Percentiles rank a stretch among this genome's conserved stretches.
These are phyloP conservation scores for Cyprinodon variegatus DNA, from an alignment of 2,113 vertebrate genomes.

Conservation along the genomic window DNA sequence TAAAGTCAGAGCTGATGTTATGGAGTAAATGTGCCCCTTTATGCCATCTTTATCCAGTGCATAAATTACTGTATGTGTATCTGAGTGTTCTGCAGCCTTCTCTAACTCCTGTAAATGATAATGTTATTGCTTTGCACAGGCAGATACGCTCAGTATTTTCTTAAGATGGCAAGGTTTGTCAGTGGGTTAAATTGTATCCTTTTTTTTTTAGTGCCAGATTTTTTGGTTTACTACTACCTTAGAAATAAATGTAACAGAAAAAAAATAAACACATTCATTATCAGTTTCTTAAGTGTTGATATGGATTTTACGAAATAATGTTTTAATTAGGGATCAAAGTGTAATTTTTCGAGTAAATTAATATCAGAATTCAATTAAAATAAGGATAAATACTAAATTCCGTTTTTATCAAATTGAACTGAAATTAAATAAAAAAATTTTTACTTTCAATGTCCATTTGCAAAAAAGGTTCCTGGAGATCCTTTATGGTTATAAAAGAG, in stretches of 20 bases:
- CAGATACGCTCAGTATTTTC: slow-evolving; percentile 12
- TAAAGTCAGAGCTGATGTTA: slow-evolving; percentile 52
- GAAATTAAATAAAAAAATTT: not conserved
- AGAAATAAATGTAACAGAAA: not conserved
- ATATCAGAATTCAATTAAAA: not conserved
- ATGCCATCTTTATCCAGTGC: slow-evolving; percentile 25
- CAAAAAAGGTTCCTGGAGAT: not conserved
- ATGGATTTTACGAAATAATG: no score
- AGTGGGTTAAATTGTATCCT: not conserved
- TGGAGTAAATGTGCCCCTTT: slow-evolving; percentile 49
- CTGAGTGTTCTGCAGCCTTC: not conserved
- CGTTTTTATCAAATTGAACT: not conserved
- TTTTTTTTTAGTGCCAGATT: not conserved
- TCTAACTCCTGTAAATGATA: slow-evolving; percentile 30
- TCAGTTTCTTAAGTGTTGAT: not conserved
- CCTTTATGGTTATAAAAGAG: not conserved
- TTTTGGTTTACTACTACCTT: not conserved
- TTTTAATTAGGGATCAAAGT: not conserved
- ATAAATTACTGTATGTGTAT: slow-evolving; percentile 43
- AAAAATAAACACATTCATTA: not conserved
- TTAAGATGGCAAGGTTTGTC: not conserved
- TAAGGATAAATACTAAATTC: no score
- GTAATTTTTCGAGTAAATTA: not conserved
- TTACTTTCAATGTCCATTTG: not conserved
- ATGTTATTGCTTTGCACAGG: slow-evolving; percentile 29